Conservation (phyloP, 2,113 vertebrate species). For the Alexandromys fortis region DNA sequence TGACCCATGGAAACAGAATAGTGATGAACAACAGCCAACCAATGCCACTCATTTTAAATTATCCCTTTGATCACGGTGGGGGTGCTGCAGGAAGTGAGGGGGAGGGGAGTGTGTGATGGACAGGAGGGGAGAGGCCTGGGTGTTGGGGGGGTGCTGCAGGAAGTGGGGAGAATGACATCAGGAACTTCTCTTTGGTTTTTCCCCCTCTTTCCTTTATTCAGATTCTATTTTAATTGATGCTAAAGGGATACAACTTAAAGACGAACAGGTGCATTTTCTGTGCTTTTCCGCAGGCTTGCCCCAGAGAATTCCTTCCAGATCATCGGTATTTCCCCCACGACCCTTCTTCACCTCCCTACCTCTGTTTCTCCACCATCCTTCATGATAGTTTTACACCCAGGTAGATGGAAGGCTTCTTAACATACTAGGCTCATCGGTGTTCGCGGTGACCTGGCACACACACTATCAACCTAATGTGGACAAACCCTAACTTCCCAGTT, state of each 20-base stretch:
- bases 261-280: not conserved
- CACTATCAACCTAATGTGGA: not conserved
- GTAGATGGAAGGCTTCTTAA: not conserved
- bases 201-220: not conserved
- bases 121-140: too few species aligned
- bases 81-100: too few species aligned
- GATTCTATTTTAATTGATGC: not conserved
- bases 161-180: not conserved
- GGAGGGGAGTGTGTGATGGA: not conserved
- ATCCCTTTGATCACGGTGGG: not conserved
- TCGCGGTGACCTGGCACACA: not conserved
- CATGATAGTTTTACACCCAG: not conserved
- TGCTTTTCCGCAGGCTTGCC: not conserved
- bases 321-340: too few species aligned
- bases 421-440: not conserved
- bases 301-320: not conserved
- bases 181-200: not conserved
- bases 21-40: not conserved
- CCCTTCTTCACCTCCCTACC: not conserved
- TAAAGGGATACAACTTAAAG: not conserved
- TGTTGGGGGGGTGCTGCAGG: not conserved
- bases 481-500: not conserved
- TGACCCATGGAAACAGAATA: not conserved
- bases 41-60: not conserved
- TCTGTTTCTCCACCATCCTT: not conserved